These are phyloP conservation scores for Scarus forsteni DNA, from an alignment of 2,797 vertebrate species.

Conservation along the genomic window DNA sequence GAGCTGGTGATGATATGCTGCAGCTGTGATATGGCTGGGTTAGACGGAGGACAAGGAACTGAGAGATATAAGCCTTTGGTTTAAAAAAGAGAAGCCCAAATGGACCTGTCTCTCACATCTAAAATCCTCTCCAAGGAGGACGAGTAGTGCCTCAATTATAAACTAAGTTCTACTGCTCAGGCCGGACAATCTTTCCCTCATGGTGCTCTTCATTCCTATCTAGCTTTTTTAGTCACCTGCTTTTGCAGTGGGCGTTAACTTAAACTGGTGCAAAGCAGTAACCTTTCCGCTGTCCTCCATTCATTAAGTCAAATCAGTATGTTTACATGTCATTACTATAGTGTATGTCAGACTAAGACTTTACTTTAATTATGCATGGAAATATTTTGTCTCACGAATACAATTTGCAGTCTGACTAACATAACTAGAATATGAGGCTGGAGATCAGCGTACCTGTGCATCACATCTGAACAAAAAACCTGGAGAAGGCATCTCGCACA, in stretches of 20 bases:
- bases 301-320: no score
- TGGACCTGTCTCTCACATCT: slow-evolving; percentile 40
- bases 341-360: no score
- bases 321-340: no score
- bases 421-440: no score
- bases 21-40: slow-evolving; percentile 51
- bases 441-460: no score
- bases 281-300: slow-evolving; percentile 18
- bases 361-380: no score
- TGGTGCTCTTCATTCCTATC: slow-evolving; percentile 10
- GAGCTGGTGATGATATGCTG: slow-evolving; percentile 42
- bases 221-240: slow-evolving; percentile 18
- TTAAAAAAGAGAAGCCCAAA: slow-evolving; percentile 39
- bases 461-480: no score
- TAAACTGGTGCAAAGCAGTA: slow-evolving; percentile 9
- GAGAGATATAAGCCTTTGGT: slow-evolving; percentile 45
- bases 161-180: slow-evolving; percentile 20
- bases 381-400: no score
- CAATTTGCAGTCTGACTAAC: no score
- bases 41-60: slow-evolving; percentile 11
- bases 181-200: slow-evolving; percentile 2
- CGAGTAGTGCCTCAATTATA: slow-evolving; percentile 27
- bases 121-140: slow-evolving; percentile 15
- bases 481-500: no score
- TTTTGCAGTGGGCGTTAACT: slow-evolving; percentile 12